Percentiles rank a stretch among this genome's conserved stretches.
These are phyloP conservation scores for Palythoa grandiflora DNA, from an alignment of 92 coral and sea anemone species.

Conservation along the genomic window DNA sequence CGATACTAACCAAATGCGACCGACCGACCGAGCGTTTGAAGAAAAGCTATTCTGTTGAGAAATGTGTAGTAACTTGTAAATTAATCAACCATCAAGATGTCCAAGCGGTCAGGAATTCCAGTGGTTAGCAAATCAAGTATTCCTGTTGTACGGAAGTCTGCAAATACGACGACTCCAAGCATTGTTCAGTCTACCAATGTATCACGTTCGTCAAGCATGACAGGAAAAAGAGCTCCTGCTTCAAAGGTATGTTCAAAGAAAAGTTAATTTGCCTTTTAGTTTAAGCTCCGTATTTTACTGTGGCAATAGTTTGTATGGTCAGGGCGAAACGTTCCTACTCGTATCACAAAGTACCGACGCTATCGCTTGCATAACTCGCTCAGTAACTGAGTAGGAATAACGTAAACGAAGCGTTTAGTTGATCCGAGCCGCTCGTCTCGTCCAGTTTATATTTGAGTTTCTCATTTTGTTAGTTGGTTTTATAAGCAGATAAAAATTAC, in stretches of 20 bases:
- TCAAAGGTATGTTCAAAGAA: conserved; percentile 1
- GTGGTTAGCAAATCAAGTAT: conserved; percentile 69
- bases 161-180: neutral
- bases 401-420: neutral
- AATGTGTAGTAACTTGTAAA: neutral
- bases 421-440: neutral
- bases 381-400: neutral
- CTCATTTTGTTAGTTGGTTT: neutral
- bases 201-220: conserved; percentile 7
- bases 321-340: neutral
- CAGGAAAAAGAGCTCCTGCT: conserved; percentile 13
- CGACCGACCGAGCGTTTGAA: neutral
- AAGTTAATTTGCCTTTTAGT: neutral
- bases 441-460: too few species aligned
- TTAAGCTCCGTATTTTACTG: neutral
- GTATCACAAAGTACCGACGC: neutral
- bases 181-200: conserved; percentile 6
- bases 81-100: conserved; percentile 8
- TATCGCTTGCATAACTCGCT: neutral
- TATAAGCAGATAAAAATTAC: neutral
- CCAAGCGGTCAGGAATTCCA: conserved; percentile 81
- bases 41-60: neutral
- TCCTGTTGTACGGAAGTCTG: conserved; percentile 57
- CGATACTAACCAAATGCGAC: neutral
- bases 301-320: neutral